Evolutionary conservation across 2,888 invertebrate genomes (phyloP).

Genomic region (Lutraria lutraria): DNA sequence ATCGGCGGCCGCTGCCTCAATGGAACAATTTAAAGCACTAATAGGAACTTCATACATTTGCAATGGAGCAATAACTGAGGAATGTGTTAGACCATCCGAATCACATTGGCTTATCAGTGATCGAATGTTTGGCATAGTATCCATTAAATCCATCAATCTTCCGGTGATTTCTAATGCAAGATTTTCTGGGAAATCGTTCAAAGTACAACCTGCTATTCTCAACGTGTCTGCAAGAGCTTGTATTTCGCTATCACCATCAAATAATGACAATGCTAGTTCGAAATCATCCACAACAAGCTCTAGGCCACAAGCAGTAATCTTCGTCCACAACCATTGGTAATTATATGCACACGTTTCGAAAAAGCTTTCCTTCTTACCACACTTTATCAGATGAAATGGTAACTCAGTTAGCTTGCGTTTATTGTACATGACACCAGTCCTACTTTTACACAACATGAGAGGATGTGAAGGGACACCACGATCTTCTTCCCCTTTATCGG

Average conservation of each 20-base stretch:
- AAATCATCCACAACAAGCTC: slow-evolving; percentile 97
- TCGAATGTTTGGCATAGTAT: slow-evolving; percentile 56
- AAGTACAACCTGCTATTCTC: slow-evolving; percentile 89
- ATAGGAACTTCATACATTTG: slow-evolving; percentile 68
- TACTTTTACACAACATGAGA: slow-evolving; percentile 69
- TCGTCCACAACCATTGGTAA: slow-evolving; percentile 98
- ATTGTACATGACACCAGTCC: slow-evolving; percentile 76
- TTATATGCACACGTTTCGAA: slow-evolving; percentile 97
- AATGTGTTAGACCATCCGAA: slow-evolving; percentile 42
- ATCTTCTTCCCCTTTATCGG: slow-evolving; percentile 75
- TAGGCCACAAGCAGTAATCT: slow-evolving; percentile 96
- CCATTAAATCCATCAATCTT: slow-evolving; percentile 91
- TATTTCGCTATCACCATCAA: slow-evolving; percentile 89
- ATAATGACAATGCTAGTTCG: slow-evolving; percentile 90
- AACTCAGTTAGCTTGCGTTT: slow-evolving; percentile 82
- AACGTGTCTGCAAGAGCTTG: slow-evolving; percentile 89
- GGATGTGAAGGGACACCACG: slow-evolving; percentile 81
- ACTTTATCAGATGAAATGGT: slow-evolving; percentile 80
- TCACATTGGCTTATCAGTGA: slow-evolving; percentile 65
- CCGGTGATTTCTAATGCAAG: slow-evolving; percentile 96
- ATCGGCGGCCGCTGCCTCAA: slow-evolving; percentile 61
- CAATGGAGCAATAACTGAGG: slow-evolving; percentile 57
- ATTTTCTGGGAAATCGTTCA: slow-evolving; percentile 96
- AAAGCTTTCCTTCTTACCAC: slow-evolving; percentile 91
- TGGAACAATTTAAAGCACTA: slow-evolving; percentile 57